Evolutionary conservation across 2,797 vertebrate species (phyloP).

Genomic region (Podargus strigoides): DNA sequence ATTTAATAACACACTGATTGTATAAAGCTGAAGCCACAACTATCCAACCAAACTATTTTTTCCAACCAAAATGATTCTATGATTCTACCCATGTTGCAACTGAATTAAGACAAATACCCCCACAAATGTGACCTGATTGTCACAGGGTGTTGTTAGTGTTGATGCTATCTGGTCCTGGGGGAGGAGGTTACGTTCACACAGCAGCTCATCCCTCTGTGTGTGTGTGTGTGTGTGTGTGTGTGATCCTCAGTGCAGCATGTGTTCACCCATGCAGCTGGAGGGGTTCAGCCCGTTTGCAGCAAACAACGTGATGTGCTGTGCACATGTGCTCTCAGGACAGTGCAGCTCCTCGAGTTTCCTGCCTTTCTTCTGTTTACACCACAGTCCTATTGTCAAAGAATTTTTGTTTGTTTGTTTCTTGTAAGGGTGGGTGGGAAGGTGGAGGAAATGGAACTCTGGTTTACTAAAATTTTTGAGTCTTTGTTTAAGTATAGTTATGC

Average conservation of each 20-base stretch:
- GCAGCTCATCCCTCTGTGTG: not conserved
- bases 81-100: too few species aligned
- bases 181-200: not conserved
- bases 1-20: not conserved
- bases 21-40: not conserved
- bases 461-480: not conserved
- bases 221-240: not conserved
- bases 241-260: not conserved
- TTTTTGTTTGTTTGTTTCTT: constrained; percentile 10
- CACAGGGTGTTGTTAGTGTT: not conserved
- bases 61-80: too few species aligned
- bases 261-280: not conserved
- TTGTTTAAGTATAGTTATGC: not conserved
- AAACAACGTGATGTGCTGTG: not conserved
- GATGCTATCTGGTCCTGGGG: not conserved
- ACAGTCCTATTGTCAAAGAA: not conserved
- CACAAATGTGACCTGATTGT: not conserved
- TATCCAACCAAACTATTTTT: too few species aligned
- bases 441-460: constrained; percentile 2
- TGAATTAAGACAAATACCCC: not conserved
- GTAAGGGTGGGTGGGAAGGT: not conserved
- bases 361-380: not conserved
- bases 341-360: not conserved
- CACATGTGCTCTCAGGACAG: not conserved
- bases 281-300: not conserved